phyloP scores from a whole-genome alignment of 2,888 invertebrate species.

The Craniophora ligustri region DNA sequence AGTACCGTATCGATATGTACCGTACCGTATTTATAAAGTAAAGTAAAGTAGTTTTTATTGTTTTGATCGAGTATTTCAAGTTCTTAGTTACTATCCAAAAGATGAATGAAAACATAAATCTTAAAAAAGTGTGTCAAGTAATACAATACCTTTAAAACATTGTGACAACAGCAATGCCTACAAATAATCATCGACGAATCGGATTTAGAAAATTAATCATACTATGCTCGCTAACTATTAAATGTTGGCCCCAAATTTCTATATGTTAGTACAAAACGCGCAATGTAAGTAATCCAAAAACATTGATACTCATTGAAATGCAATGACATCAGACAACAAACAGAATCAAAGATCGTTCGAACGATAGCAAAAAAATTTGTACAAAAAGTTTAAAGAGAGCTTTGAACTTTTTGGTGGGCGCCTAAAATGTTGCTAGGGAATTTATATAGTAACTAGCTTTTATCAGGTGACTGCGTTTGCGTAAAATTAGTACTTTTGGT shows the following conservation, averaged over 20 bases:
- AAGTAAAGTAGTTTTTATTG: too few species aligned
- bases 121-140: constrained; percentile 3
- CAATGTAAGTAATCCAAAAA: constrained; percentile 25
- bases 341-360: constrained; percentile 41
- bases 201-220: background rate
- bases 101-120: constrained; percentile 21
- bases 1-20: too few species aligned
- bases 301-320: constrained; percentile 5
- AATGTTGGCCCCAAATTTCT: background rate
- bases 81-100: too few species aligned
- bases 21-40: too few species aligned
- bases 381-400: constrained; percentile 54
- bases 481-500: too few species aligned
- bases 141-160: background rate
- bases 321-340: constrained; percentile 20
- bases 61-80: too few species aligned
- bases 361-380: constrained; percentile 43
- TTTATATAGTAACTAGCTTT: background rate
- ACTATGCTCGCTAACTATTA: background rate
- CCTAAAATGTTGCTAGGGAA: constrained; percentile 46
- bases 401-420: constrained; percentile 54
- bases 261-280: background rate
- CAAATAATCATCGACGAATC: background rate
- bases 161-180: too few species aligned
- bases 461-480: too few species aligned